Evolutionary conservation across 2,113 vertebrate genomes (phyloP).

Genomic region (Corynorhinus townsendii): DNA sequence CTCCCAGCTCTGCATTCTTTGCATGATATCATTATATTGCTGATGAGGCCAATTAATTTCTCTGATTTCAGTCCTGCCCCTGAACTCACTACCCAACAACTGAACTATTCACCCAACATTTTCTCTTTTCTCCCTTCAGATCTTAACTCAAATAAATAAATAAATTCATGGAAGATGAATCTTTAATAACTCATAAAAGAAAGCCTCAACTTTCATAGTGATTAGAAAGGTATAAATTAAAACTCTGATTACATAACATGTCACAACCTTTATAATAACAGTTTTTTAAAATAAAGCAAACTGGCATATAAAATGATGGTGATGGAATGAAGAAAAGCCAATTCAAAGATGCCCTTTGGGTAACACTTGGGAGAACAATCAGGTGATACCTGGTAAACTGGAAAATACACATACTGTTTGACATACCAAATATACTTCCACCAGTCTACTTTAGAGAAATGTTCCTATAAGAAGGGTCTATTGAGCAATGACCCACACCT

Average conservation of each 20-base stretch:
- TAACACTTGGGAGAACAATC: not conserved
- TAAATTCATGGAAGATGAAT: not conserved
- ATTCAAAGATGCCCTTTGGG: not conserved
- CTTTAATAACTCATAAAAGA: not conserved
- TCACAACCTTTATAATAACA: not conserved
- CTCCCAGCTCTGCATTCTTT: too few species aligned
- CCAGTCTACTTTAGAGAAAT: not conserved
- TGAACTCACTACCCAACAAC: not conserved
- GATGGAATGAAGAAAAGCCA: not conserved
- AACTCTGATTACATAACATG: not conserved
- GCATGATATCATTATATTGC: not conserved
- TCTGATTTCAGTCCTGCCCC: not conserved
- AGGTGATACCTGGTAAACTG: accelerated
- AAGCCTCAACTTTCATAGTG: not conserved
- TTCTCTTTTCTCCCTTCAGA: not conserved
- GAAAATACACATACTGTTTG: accelerated
- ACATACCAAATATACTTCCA: not conserved
- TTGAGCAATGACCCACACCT: accelerated
- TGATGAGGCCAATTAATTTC: not conserved
- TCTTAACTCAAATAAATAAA: not conserved
- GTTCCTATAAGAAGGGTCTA: not conserved
- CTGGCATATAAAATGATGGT: not conserved
- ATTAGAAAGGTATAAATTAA: not conserved
- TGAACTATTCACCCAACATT: not conserved
- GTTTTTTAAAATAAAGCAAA: not conserved